These are phyloP conservation scores for Drosophila melanosoma DNA, from an alignment of 2,888 invertebrate genomes.

Conservation along the genomic window DNA sequence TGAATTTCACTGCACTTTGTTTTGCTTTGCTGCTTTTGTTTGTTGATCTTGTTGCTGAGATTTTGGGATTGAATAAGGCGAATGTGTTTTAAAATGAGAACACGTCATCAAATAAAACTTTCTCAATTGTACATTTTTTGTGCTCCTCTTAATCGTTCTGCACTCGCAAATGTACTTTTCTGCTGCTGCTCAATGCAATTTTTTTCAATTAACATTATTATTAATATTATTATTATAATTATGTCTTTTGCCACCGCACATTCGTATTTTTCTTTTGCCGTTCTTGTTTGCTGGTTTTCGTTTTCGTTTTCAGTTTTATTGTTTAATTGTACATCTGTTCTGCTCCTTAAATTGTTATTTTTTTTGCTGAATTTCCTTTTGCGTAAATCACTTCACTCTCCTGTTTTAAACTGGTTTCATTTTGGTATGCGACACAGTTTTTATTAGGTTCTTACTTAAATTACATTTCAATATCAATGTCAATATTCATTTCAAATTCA, in stretches of 20 bases:
- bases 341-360: slow-evolving; percentile 23
- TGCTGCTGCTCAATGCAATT: slow-evolving; percentile 7
- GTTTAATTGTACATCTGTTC: slow-evolving; percentile 14
- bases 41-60: slow-evolving; percentile 29
- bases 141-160: slow-evolving; percentile 35
- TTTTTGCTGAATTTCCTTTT: not conserved
- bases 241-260: not conserved
- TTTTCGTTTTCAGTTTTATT: slow-evolving; percentile 1
- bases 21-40: slow-evolving; percentile 15
- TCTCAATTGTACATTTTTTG: slow-evolving; percentile 42
- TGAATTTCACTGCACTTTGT: slow-evolving; percentile 44
- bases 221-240: not conserved
- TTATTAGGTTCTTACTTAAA: not conserved
- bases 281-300: not conserved
- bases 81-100: slow-evolving; percentile 38
- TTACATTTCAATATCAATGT: slow-evolving; percentile 10
- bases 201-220: not conserved
- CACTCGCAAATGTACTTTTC: slow-evolving; percentile 4
- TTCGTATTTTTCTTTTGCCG: not conserved
- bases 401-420: slow-evolving; percentile 23
- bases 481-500: slow-evolving; percentile 2
- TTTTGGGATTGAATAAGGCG: slow-evolving; percentile 27
- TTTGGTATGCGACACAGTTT: slow-evolving; percentile 8
- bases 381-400: slow-evolving; percentile 41
- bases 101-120: slow-evolving; percentile 38